Evolutionary conservation across 2,888 invertebrate genomes (phyloP), one percentile per base, ranked within the genome.

Genomic region (Caenorhabditis parvicauda): DNA sequence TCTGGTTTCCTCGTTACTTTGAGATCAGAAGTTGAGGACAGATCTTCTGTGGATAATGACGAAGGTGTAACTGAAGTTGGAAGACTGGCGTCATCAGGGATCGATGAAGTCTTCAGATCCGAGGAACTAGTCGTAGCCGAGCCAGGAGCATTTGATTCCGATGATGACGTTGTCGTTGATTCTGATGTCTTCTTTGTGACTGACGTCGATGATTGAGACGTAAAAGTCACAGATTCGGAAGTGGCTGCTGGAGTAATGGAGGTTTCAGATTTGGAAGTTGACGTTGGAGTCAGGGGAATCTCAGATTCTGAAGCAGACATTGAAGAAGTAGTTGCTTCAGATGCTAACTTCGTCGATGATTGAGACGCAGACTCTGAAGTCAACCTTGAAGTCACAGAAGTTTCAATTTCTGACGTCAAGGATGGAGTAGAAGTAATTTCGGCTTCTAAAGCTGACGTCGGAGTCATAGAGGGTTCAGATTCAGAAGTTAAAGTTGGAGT

Each of bases 131-230:
- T 14, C 3, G 48, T 32, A 12, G 12, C 3, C 29, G 38, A 38
- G 44, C 21, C 32, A n/a, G 51, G 17, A 27, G n/a, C 24, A 17
- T 2, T 32, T 3, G 38, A 14, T 51, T 32, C 42, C 14, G 32
- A 32, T 17, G 29, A 32, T 2, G 43, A 22, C 22, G 9, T 5
- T 3, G 32, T 29, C 22, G 35, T 5, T 47, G 19, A 4, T 49
- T 39, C 49, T 43, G 43, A 32, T 35, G 32, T 27, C 12, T 32
- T 35, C 46, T 22, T 7, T 14, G 46, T 35, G 32, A 35, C 32
- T 19, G 46, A 39, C 14, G 25, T 25, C 38, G 25, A 27, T 28
- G 48, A 25, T 25, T 21, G 47, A 47, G n/a, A n/a, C n/a, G n/a
- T n/a, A n/a, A n/a, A n/a, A n/a, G n/a, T n/a, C n/a, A n/a, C n/a